Conservation (phyloP, 2,888 invertebrate species). For the Xanthorhoe spadicearia region DNA sequence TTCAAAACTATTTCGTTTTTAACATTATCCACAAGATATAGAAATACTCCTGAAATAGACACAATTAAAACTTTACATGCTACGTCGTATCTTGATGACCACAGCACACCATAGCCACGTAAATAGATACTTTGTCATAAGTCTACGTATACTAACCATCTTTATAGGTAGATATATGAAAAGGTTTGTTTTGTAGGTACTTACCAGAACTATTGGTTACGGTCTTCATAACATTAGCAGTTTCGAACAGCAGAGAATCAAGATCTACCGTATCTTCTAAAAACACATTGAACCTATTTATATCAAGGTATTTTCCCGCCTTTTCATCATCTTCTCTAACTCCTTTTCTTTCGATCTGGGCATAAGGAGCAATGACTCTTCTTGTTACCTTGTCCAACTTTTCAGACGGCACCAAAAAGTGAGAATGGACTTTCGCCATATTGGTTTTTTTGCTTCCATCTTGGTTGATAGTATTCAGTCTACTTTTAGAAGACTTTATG, state of each 20-base stretch:
- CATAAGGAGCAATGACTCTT: constrained; percentile 86
- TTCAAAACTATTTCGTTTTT: constrained; percentile 83
- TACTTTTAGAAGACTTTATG: constrained; percentile 61
- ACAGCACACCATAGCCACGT: too few relatives aligned
- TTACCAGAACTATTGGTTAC: constrained; percentile 84
- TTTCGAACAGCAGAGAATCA: constrained; percentile 82
- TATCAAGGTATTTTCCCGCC: constrained; percentile 69
- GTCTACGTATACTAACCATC: too few relatives aligned
- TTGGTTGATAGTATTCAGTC: constrained; percentile 54
- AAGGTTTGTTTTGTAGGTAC: too few relatives aligned
- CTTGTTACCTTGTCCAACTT: constrained; percentile 82
- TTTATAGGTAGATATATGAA: too few relatives aligned
- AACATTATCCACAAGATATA: constrained; percentile 82
- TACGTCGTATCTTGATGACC: background rate
- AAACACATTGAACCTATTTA: constrained; percentile 78
- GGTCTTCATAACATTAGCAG: constrained; percentile 82
- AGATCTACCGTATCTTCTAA: constrained; percentile 84
- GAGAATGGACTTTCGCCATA: constrained; percentile 65
- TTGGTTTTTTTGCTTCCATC: constrained; percentile 32
- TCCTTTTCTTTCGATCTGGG: constrained; percentile 76
- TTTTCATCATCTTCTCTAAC: constrained; percentile 66
- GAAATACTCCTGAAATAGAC: constrained; percentile 75
- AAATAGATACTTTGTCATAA: too few relatives aligned
- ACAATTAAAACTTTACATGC: background rate
- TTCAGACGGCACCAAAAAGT: constrained; percentile 74